Evolutionary conservation across 2,888 invertebrate genomes (phyloP).

Genomic region (Julus scandinavius): DNA sequence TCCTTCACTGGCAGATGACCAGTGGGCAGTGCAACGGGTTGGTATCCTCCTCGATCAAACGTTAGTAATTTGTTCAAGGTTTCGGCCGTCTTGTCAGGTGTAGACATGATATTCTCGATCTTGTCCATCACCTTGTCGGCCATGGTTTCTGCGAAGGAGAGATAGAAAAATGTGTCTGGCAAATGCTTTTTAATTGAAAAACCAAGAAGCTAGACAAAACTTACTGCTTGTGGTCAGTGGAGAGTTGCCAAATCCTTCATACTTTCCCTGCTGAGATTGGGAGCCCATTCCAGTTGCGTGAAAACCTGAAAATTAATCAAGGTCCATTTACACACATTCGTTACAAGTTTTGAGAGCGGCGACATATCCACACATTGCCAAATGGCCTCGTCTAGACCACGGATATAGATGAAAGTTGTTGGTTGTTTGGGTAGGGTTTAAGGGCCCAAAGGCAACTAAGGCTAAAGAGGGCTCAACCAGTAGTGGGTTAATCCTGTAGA

Average conservation of each 20-base stretch:
- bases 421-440: no score
- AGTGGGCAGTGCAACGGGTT: neutral
- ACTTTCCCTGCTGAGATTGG: conserved; percentile 30
- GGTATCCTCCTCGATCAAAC: neutral
- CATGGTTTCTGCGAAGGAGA: conserved; percentile 30
- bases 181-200: no score
- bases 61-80: neutral
- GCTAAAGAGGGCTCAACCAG: no score
- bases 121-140: neutral
- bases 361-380: no score
- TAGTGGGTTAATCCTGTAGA: no score
- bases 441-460: no score
- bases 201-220: no score
- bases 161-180: neutral
- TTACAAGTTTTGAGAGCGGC: no score
- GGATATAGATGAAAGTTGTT: no score
- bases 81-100: conserved; percentile 7
- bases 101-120: neutral
- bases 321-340: no score
- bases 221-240: neutral
- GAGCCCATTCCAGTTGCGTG: conserved; percentile 46
- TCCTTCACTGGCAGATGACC: neutral
- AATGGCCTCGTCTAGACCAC: no score
- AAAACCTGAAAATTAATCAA: neutral
- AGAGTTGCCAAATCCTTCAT: conserved; percentile 50